Evolutionary conservation across 2,113 vertebrate species (phyloP).

Genomic region (Eulacestoma nigropectus): DNA sequence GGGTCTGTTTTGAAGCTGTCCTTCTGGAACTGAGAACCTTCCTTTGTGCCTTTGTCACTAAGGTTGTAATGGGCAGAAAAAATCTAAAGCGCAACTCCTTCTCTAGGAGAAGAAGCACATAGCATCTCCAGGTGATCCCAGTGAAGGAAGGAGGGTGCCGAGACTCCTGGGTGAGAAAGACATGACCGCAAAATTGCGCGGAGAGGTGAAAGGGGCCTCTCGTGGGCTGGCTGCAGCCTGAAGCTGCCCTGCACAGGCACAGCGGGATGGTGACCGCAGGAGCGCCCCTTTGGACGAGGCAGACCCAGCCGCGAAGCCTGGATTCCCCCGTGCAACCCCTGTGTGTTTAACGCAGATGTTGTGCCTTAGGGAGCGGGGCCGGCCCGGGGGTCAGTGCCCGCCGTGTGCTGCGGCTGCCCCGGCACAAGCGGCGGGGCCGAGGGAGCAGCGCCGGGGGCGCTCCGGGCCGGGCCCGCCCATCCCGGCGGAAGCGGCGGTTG

Average conservation of each 20-base stretch:
- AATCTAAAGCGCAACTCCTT: not conserved
- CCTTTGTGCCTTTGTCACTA: not conserved
- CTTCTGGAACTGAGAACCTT: not conserved
- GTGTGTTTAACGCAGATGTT: rapidly evolving
- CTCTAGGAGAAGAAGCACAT: not conserved
- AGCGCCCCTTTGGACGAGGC: not conserved
- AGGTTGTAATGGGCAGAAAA: not conserved
- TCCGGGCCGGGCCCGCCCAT: not conserved
- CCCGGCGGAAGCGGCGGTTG: not conserved
- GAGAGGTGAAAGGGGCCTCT: not conserved
- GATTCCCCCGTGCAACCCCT: rapidly evolving
- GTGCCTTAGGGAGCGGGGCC: rapidly evolving
- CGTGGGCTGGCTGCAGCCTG: rapidly evolving
- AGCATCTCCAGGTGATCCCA: not conserved
- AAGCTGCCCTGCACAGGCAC: rapidly evolving
- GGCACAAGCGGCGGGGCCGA: rapidly evolving
- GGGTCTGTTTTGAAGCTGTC: not conserved
- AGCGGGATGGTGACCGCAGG: no score
- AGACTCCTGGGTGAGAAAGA: not conserved
- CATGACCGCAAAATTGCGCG: rapidly evolving
- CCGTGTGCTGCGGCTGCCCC: not conserved
- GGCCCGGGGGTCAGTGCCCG: not conserved
- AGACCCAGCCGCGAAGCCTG: rapidly evolving
- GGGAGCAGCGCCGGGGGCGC: not conserved
- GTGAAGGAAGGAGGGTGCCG: not conserved